Evolutionary conservation across 2,888 invertebrate genomes (phyloP).

Genomic region (Agriotes lineatus): DNA sequence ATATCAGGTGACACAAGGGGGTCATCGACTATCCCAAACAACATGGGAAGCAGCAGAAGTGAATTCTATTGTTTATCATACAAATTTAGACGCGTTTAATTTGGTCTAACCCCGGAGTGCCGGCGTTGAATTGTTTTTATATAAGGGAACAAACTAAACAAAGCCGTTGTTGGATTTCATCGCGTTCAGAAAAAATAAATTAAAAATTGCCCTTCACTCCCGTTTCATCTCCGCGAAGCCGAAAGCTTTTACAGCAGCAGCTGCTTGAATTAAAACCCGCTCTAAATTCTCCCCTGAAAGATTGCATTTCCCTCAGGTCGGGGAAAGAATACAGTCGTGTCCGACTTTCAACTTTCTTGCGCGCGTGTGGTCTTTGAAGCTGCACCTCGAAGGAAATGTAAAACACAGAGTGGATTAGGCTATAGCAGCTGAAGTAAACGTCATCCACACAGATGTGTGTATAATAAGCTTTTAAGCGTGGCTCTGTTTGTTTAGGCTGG

Average conservation of each 20-base stretch:
- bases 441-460: constrained; percentile 44
- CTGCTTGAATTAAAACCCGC: constrained; percentile 25
- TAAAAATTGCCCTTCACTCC: constrained; percentile 8
- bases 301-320: constrained; percentile 12
- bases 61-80: too few species aligned
- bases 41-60: too few species aligned
- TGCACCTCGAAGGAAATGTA: constrained; percentile 29
- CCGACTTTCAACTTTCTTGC: neutral
- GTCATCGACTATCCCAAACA: too few species aligned
- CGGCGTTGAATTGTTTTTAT: constrained; percentile 8
- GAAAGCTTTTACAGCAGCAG: constrained; percentile 9
- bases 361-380: constrained; percentile 41
- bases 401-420: constrained; percentile 30
- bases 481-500: constrained; percentile 47
- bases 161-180: neutral
- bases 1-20: too few species aligned
- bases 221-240: constrained; percentile 8
- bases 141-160: constrained; percentile 15
- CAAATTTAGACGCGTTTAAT: neutral
- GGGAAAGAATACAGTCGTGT: neutral
- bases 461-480: constrained; percentile 47
- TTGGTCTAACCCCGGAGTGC: neutral
- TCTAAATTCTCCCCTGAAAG: constrained; percentile 17
- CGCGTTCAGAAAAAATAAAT: constrained; percentile 12
- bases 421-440: constrained; percentile 22